Conservation (phyloP, 2,113 vertebrate genomes). For the Pygoscelis antarcticus region DNA sequence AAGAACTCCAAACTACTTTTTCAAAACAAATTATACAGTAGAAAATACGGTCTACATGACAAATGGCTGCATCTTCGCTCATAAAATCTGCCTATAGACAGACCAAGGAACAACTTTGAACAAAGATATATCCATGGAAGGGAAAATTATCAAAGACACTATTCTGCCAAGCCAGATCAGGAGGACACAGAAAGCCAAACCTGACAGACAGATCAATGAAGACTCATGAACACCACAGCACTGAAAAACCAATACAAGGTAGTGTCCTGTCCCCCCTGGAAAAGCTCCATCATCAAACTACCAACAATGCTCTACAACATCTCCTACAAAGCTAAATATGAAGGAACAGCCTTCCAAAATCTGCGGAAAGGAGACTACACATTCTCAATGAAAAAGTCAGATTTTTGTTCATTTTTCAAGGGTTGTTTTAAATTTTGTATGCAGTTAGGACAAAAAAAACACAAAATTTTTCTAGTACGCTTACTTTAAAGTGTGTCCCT, state of each 20-base stretch:
- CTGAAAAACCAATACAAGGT: not conserved
- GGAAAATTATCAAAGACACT: not conserved
- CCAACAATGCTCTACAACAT: not conserved
- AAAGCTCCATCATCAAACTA: not conserved
- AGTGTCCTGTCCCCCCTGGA: not conserved
- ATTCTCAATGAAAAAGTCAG: not conserved
- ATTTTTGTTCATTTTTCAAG: slow-evolving; percentile 14
- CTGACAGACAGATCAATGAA: not conserved
- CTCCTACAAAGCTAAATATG: not conserved
- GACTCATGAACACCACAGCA: not conserved
- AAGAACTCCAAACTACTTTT: not conserved
- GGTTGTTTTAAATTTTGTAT: slow-evolving; percentile 14
- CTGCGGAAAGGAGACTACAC: not conserved
- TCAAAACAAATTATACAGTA: not conserved
- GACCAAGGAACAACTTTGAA: not conserved
- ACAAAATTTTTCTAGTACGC: not conserved
- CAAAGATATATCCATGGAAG: not conserved
- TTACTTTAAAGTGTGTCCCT: not conserved
- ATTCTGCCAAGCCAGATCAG: not conserved
- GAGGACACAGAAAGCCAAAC: not conserved
- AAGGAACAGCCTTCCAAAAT: not conserved
- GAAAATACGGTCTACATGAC: not conserved
- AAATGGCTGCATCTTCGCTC: not conserved
- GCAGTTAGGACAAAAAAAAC: not conserved
- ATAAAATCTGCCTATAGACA: not conserved